Percentiles rank a stretch among this genome's conserved stretches.
These are phyloP conservation scores for Vannuccia rotundouncinata DNA, from an alignment of 2,888 invertebrate species.

Conservation along the genomic window DNA sequence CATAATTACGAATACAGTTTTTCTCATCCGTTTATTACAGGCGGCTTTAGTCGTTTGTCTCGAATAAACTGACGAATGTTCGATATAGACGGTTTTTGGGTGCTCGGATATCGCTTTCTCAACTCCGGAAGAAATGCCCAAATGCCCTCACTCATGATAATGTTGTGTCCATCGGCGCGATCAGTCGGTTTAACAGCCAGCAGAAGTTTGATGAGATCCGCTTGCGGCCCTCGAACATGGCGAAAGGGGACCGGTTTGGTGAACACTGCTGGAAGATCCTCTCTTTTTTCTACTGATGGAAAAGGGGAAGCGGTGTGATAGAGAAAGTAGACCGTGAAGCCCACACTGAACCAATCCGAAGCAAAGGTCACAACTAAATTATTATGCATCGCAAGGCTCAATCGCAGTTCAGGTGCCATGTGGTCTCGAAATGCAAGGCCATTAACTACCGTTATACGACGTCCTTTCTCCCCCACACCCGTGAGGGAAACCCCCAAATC, in stretches of 20 bases:
- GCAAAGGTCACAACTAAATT: background rate
- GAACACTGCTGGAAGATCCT: background rate
- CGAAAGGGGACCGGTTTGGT: background rate
- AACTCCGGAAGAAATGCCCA: background rate
- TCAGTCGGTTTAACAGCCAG: background rate
- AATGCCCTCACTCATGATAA: background rate
- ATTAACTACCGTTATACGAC: background rate
- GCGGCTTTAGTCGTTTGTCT: background rate
- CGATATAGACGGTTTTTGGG: background rate
- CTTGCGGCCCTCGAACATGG: background rate
- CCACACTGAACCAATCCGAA: conserved; percentile 5
- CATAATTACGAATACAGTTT: too few relatives aligned
- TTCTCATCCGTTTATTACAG: too few relatives aligned
- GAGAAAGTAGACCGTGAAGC: background rate
- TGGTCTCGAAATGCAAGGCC: background rate
- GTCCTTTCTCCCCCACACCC: background rate
- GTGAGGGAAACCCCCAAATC: background rate
- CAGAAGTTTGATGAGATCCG: background rate
- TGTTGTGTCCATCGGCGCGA: background rate
- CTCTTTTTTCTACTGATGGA: background rate
- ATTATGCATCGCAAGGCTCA: background rate
- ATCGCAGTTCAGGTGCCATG: background rate
- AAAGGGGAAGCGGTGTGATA: background rate
- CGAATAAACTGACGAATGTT: background rate
- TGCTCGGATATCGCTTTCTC: background rate